These are phyloP conservation scores for Bovichtus diacanthus DNA, from an alignment of 2,797 vertebrate genomes.

Conservation along the genomic window DNA sequence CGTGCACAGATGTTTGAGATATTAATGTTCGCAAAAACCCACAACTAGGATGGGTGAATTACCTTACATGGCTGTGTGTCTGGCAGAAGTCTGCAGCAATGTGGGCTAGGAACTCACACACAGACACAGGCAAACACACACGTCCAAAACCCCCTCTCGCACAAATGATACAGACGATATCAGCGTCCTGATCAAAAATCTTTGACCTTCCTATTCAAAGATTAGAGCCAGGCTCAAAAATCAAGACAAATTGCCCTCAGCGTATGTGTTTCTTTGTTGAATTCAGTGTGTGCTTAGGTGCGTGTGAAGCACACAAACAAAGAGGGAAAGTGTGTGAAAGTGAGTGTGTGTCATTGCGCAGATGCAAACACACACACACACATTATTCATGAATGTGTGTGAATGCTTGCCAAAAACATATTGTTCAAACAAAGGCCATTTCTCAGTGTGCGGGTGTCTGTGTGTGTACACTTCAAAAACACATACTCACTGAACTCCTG, in stretches of 20 bases:
- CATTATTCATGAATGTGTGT: slow-evolving; percentile 79
- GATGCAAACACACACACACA: slow-evolving; percentile 48
- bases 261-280: slow-evolving; percentile 62
- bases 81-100: slow-evolving; percentile 53
- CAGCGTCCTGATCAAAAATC: slow-evolving; percentile 50
- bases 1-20: slow-evolving; percentile 74
- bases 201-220: slow-evolving; percentile 66
- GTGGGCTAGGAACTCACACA: slow-evolving; percentile 56
- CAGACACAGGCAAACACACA: slow-evolving; percentile 47
- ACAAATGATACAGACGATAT: slow-evolving; percentile 65
- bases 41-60: slow-evolving; percentile 56
- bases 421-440: slow-evolving; percentile 80
- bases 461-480: slow-evolving; percentile 77
- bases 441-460: slow-evolving; percentile 73
- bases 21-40: slow-evolving; percentile 72
- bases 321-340: slow-evolving; percentile 44
- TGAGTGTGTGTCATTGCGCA: slow-evolving; percentile 43
- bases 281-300: slow-evolving; percentile 51
- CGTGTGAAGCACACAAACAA: slow-evolving; percentile 38
- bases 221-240: slow-evolving; percentile 53
- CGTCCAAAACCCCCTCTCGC: slow-evolving; percentile 1
- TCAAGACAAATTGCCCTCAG: slow-evolving; percentile 68
- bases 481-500: slow-evolving; percentile 80
- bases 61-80: slow-evolving; percentile 74
- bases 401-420: slow-evolving; percentile 77